phyloP scores from a whole-genome alignment of 2,797 vertebrate genomes.

The Rachycentron canadum region DNA sequence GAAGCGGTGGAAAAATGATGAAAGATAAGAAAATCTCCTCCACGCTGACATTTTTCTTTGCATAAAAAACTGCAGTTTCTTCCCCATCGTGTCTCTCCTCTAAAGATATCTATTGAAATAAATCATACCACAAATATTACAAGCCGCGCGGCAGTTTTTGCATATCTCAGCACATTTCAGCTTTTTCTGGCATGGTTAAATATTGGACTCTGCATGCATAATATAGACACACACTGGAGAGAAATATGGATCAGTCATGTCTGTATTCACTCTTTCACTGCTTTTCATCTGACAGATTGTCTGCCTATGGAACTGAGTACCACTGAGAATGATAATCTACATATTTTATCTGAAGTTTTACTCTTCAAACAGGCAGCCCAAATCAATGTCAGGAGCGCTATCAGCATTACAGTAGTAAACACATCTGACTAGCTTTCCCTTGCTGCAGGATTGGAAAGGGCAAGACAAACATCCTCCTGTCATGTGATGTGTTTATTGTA shows the following conservation, averaged over 20 bases:
- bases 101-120: constrained; percentile 54
- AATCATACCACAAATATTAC: constrained; percentile 59
- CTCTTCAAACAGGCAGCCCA: constrained; percentile 32
- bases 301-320: constrained; percentile 36
- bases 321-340: constrained; percentile 5
- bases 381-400: constrained; percentile 25
- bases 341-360: constrained; percentile 38
- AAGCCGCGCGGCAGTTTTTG: constrained; percentile 35
- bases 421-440: constrained; percentile 7
- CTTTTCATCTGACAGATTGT: constrained; percentile 32
- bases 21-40: constrained; percentile 41
- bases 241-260: constrained; percentile 49
- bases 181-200: constrained; percentile 53
- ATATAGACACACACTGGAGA: constrained; percentile 32
- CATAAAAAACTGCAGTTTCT: constrained; percentile 34
- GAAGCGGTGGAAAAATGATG: constrained; percentile 14
- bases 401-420: constrained; percentile 1
- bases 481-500: neutral
- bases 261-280: constrained; percentile 26
- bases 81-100: constrained; percentile 4
- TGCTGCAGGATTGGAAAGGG: neutral
- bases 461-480: constrained; percentile 1
- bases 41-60: constrained; percentile 34
- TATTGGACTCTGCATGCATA: constrained; percentile 55
- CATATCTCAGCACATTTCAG: constrained; percentile 57